These are phyloP conservation scores for Omphaloscelis lunosa DNA, from an alignment of 2,888 invertebrate species.

Conservation along the genomic window DNA sequence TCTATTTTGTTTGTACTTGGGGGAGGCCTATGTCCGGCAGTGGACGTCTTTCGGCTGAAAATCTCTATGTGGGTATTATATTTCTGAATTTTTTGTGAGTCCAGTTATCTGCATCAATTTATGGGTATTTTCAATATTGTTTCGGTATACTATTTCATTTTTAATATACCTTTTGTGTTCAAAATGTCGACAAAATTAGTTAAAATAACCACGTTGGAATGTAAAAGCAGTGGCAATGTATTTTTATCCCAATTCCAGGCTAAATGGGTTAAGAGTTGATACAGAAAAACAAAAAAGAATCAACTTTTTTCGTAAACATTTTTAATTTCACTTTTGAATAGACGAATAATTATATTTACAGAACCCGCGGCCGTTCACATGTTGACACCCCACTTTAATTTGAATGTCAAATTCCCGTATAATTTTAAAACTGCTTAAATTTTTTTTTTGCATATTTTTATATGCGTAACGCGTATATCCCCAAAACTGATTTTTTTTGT, in stretches of 20 bases:
- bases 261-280: constrained; percentile 34
- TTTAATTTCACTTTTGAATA: constrained; percentile 71
- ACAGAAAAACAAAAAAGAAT: constrained; percentile 10
- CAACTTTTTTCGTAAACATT: constrained; percentile 28
- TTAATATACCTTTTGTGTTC: not conserved
- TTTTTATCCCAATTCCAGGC: not conserved
- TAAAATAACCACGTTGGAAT: not conserved
- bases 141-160: not conserved
- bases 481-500: constrained; percentile 59
- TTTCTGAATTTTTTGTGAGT: not conserved
- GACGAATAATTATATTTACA: constrained; percentile 78
- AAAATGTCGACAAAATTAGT: not conserved
- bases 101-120: not conserved
- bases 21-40: too few relatives aligned
- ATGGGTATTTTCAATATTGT: not conserved
- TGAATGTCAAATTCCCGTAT: constrained; percentile 73
- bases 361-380: constrained; percentile 63
- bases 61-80: not conserved
- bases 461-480: constrained; percentile 63
- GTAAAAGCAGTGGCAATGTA: not conserved
- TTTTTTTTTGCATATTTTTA: constrained; percentile 77
- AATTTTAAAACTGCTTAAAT: constrained; percentile 75
- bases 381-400: constrained; percentile 79
- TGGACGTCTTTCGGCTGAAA: too few relatives aligned
- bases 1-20: not conserved